phyloP scores from a whole-genome alignment of 1,140 invertebrate genomes.

The Zaprionus gabonicus region DNA sequence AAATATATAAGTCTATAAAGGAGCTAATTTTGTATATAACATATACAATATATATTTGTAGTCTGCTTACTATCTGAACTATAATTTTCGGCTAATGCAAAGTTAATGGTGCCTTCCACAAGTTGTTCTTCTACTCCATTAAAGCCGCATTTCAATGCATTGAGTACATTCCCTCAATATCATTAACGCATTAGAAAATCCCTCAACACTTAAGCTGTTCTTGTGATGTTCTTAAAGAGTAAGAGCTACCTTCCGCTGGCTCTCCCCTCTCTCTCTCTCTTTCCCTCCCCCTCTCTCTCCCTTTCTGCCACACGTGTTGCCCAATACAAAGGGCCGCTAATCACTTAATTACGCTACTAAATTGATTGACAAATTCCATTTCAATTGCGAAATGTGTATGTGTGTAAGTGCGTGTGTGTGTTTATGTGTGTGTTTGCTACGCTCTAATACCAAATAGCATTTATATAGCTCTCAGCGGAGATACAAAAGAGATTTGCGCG shows the following conservation, averaged over 20 bases:
- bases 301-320: not conserved
- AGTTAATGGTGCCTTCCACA: not conserved
- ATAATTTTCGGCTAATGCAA: not conserved
- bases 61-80: too few relatives aligned
- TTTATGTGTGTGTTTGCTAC: not conserved
- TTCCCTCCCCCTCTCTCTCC: not conserved
- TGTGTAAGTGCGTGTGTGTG: not conserved
- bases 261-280: not conserved
- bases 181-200: not conserved
- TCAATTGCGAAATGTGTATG: not conserved
- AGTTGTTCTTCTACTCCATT: not conserved
- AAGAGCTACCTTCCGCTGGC: not conserved
- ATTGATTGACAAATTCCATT: slow-evolving; percentile 18
- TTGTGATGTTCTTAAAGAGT: not conserved
- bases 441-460: not conserved
- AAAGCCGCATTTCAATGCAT: not conserved
- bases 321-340: slow-evolving; percentile 4
- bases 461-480: slow-evolving; percentile 1
- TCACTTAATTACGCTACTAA: slow-evolving; percentile 18
- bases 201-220: not conserved
- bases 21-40: too few relatives aligned
- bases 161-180: not conserved
- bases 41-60: too few relatives aligned
- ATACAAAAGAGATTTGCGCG: slow-evolving; percentile 8
- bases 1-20: too few relatives aligned